A percentile compares a stretch with the other conserved stretches of the same genome.
These are phyloP conservation scores for Cavia porcellus DNA, from an alignment of 2,113 vertebrate genomes.

Conservation along the genomic window DNA sequence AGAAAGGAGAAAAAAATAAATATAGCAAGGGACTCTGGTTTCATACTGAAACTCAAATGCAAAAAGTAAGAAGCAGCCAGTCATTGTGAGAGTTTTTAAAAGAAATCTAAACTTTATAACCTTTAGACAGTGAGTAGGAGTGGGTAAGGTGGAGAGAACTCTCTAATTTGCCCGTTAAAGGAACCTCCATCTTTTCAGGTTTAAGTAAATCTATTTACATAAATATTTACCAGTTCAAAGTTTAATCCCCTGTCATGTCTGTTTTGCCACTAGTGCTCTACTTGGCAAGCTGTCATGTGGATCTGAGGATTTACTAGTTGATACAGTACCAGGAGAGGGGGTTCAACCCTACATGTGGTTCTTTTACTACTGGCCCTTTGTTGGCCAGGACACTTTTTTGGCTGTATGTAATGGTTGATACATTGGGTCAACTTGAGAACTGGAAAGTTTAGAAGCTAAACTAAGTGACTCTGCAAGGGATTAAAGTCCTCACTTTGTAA, in stretches of 20 bases:
- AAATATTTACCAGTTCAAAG: not conserved
- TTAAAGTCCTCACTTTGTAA: not conserved
- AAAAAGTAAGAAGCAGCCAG: not conserved
- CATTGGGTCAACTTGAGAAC: not conserved
- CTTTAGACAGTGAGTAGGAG: not conserved
- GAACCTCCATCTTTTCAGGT: not conserved
- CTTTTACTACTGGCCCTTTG: not conserved
- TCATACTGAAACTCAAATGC: not conserved
- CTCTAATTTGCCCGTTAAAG: constrained; percentile 17
- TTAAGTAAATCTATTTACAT: constrained; percentile 20
- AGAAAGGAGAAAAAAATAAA: not conserved
- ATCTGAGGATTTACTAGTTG: not conserved
- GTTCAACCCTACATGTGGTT: not conserved
- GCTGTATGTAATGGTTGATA: not conserved
- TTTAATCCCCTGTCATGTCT: not conserved
- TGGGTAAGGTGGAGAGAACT: not conserved
- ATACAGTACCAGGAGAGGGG: not conserved
- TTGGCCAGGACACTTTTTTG: not conserved
- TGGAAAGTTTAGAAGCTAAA: not conserved
- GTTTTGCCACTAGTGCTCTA: not conserved
- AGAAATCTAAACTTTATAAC: not conserved
- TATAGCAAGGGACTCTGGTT: not conserved
- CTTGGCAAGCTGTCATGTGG: not conserved
- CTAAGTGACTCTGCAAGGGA: not conserved
- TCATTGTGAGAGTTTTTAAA: not conserved